Evolutionary conservation across 2,888 invertebrate genomes (phyloP), one percentile per base, ranked within the genome.

Genomic region (Pachymerium ferrugineum): DNA sequence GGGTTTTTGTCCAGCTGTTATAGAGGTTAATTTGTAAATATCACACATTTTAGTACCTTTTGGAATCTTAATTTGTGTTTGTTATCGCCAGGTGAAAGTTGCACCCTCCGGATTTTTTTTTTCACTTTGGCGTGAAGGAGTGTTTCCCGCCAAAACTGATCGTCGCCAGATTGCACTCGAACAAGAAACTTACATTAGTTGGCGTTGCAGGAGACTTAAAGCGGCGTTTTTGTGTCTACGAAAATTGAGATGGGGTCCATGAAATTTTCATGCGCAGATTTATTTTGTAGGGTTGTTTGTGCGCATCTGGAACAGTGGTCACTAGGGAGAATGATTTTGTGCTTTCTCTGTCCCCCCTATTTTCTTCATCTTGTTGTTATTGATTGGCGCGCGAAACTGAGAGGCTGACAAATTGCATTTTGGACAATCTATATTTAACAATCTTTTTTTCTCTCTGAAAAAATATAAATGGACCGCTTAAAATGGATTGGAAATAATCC

Each of bases 351-450:
- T 47, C 47, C 47, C 47, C n/a, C n/a, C 22, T 16, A 8, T 47
- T 22, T 47, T 47, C 47, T 47, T 47, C 47, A 47, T 47, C 47
- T 47, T 47, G 47, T 47, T 47, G 47, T 22, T 47, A 47, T 47
- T 47, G 47, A 47, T 47, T 47, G 47, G 19, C 42, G 47, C 4
- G 47, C 22, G n/a, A 47, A 47, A 47, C 47, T 47, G 47, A 47
- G 47, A 47, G 3, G 47, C 47, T 47, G 47, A 47, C 47, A 47
- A 47, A 47, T 47, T 47, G 47, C 47, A 47, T 47, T 47, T 47
- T 47, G 16, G 47, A 47, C 47, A 47, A 47, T 47, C 47, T 47
- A 47, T 47, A 47, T 47, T 47, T 47, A 47, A 47, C 47, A 16
- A 16, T 16, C 19, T 47, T 47, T n/a, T n/a, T n/a, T 47, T 6